These are phyloP conservation scores for Rhyacophila evoluta DNA, from an alignment of 2,888 invertebrate species.

Conservation along the genomic window DNA sequence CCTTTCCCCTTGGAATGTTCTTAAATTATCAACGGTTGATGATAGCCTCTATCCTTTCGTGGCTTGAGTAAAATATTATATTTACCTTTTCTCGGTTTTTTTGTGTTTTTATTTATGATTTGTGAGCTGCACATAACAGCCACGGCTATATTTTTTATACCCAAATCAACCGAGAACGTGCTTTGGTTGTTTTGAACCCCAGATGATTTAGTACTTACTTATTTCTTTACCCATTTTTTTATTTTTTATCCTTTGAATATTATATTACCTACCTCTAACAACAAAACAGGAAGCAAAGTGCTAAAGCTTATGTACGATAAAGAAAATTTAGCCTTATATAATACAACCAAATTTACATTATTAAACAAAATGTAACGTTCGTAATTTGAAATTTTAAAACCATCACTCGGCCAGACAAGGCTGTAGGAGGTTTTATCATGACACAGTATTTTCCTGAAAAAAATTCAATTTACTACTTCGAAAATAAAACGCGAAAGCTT, in stretches of 20 bases:
- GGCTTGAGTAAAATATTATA: constrained; percentile 14
- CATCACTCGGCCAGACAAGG: too few relatives aligned
- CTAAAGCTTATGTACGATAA: background rate
- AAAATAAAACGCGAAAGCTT: too few relatives aligned
- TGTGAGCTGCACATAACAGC: background rate
- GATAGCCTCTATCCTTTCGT: background rate
- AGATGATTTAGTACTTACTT: constrained; percentile 1
- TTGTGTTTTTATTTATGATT: constrained; percentile 16
- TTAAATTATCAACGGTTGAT: background rate
- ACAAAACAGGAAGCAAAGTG: background rate
- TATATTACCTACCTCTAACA: background rate
- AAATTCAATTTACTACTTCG: too few relatives aligned
- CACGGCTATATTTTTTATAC: background rate
- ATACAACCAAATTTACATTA: too few relatives aligned
- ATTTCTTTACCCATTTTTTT: constrained; percentile 6
- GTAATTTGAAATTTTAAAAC: too few relatives aligned
- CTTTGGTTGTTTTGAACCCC: background rate
- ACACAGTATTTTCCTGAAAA: too few relatives aligned
- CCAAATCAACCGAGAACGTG: constrained; percentile 14
- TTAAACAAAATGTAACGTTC: too few relatives aligned
- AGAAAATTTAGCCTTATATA: background rate
- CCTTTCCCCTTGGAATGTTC: too few relatives aligned
- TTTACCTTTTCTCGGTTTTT: background rate
- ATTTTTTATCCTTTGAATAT: constrained; percentile 12
- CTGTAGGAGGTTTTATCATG: too few relatives aligned